Conservation (phyloP, 2,888 invertebrate genomes). For the Drosophila dives region DNA sequence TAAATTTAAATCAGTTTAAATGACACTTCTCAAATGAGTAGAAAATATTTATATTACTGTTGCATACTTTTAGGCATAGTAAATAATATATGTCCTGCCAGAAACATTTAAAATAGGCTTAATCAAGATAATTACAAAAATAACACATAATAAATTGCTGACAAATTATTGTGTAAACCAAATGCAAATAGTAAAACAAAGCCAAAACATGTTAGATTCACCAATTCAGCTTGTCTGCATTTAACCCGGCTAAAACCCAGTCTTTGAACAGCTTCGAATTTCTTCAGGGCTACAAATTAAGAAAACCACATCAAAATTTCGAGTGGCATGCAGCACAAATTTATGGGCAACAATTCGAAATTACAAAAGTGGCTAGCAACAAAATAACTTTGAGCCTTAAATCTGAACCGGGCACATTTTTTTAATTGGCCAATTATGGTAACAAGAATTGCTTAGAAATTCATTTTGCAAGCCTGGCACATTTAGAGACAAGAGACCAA, state of each 20-base stretch:
- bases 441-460: constrained; percentile 62
- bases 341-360: constrained; percentile 42
- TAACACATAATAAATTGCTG: neutral
- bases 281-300: neutral
- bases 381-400: constrained; percentile 34
- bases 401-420: constrained; percentile 40
- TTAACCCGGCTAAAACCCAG: neutral
- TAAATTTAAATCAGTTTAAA: neutral
- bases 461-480: constrained; percentile 60
- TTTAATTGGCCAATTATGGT: constrained; percentile 74
- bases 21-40: too few relatives aligned
- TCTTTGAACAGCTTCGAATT: neutral
- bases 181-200: neutral
- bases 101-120: neutral
- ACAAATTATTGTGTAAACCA: neutral
- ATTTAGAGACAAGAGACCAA: constrained; percentile 60
- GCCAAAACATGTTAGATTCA: neutral
- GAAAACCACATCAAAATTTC: neutral
- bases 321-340: constrained; percentile 27
- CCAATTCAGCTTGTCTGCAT: neutral
- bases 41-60: too few relatives aligned
- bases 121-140: neutral
- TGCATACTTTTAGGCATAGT: neutral
- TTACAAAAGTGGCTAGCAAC: neutral
- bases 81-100: neutral